Percentiles rank a stretch among this genome's conserved stretches.
phyloP scores from a whole-genome alignment of 2,113 vertebrate genomes.

The Brienomyrus longianalis region DNA sequence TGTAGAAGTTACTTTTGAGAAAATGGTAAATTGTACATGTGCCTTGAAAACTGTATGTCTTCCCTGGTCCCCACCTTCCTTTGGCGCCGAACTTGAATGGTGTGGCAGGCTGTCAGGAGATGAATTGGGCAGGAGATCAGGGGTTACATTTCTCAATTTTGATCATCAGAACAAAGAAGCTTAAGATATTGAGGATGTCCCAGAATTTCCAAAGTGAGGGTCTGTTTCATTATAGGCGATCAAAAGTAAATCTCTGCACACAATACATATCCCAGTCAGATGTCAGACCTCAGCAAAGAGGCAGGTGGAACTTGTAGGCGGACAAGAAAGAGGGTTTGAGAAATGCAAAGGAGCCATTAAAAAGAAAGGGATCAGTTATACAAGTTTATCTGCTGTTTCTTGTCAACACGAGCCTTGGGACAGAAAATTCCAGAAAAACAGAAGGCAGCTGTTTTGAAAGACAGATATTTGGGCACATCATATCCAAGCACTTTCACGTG shows the following conservation, averaged over 20 bases:
- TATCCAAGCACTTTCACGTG: constrained; percentile 33
- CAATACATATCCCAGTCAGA: not conserved
- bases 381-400: constrained; percentile 34
- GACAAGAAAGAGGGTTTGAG: not conserved
- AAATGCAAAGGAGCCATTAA: not conserved
- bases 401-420: constrained; percentile 50
- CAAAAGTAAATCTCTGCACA: not conserved
- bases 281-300: not conserved
- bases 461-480: constrained; percentile 34
- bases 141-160: not conserved
- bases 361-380: not conserved
- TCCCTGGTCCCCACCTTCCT: not conserved
- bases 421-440: constrained; percentile 39
- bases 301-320: not conserved
- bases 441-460: constrained; percentile 42
- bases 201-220: not conserved
- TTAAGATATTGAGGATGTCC: not conserved
- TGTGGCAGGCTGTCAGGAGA: not conserved
- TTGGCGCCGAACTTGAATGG: not conserved
- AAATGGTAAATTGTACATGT: not conserved
- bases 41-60: not conserved
- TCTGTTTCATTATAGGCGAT: not conserved
- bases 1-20: not conserved
- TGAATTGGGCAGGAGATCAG: not conserved
- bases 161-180: not conserved